These are phyloP conservation scores for Arge pagana DNA, from an alignment of 2,888 invertebrate species.

Conservation along the genomic window DNA sequence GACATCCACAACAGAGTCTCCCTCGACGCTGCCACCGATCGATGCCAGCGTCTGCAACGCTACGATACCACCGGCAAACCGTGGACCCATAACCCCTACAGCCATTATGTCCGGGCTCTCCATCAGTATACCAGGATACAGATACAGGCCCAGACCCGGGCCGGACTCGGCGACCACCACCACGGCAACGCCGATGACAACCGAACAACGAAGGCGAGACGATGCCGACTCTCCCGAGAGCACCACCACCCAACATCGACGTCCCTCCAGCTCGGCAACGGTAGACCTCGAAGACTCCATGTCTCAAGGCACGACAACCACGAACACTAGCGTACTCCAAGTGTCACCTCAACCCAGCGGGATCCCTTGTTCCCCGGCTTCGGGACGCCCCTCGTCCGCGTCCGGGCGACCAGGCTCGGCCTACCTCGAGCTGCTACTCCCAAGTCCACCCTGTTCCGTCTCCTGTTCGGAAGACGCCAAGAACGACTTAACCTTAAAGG, in stretches of 20 bases:
- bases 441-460: slow-evolving; percentile 69
- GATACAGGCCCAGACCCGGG: slow-evolving; percentile 29
- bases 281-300: slow-evolving; percentile 67
- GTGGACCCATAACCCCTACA: neutral
- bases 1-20: neutral
- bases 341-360: slow-evolving; percentile 74
- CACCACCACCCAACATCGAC: slow-evolving; percentile 32
- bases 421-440: slow-evolving; percentile 67
- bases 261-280: slow-evolving; percentile 54
- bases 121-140: slow-evolving; percentile 41
- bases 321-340: too few relatives aligned
- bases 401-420: slow-evolving; percentile 42
- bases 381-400: slow-evolving; percentile 41
- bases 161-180: slow-evolving; percentile 6
- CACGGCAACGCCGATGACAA: too few relatives aligned
- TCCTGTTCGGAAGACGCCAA: slow-evolving; percentile 76
- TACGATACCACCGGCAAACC: too few relatives aligned
- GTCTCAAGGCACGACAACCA: slow-evolving; percentile 63
- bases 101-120: slow-evolving; percentile 35
- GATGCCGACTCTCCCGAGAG: slow-evolving; percentile 46
- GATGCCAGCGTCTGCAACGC: too few relatives aligned
- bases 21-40: too few relatives aligned
- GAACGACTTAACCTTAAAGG: slow-evolving; percentile 55
- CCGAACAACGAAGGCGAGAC: too few relatives aligned
- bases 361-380: slow-evolving; percentile 59